Evolutionary conservation across 92 coral and sea anemone genomes (phyloP).

Genomic region (Porites cylindrica): DNA sequence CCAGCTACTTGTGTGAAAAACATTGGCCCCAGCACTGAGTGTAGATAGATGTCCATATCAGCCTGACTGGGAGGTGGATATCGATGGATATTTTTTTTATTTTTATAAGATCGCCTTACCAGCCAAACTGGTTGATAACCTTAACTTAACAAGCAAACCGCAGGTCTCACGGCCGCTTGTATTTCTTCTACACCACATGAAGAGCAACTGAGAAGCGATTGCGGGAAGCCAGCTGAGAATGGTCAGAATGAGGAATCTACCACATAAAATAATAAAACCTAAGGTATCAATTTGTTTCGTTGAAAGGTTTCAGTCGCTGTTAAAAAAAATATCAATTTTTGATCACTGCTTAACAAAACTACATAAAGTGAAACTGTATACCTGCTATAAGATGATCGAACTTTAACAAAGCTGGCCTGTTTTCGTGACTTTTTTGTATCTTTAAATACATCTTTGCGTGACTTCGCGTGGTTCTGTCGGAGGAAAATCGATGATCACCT

Average conservation of each 20-base stretch:
- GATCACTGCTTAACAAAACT: not conserved
- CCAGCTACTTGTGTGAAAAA: not conserved
- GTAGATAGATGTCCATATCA: not conserved
- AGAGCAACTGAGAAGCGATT: not conserved
- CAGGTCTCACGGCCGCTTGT: slow-evolving; percentile 12
- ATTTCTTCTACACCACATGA: slow-evolving; percentile 13
- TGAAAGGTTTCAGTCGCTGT: not conserved
- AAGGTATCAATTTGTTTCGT: not conserved
- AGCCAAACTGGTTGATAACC: slow-evolving; percentile 24
- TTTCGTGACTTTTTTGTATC: slow-evolving; percentile 1
- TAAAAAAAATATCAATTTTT: no score
- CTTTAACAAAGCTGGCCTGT: not conserved
- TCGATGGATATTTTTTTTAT: slow-evolving; percentile 7
- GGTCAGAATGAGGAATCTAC: not conserved
- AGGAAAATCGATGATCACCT: slow-evolving; percentile 7
- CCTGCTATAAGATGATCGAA: not conserved
- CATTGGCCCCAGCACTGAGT: not conserved
- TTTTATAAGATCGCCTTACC: slow-evolving; percentile 33
- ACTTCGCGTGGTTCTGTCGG: slow-evolving; percentile 23
- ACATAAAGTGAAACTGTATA: not conserved
- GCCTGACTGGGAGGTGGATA: slow-evolving; percentile 34
- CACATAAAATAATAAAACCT: slow-evolving; percentile 1
- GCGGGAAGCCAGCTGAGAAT: slow-evolving; percentile 21
- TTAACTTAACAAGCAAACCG: slow-evolving; percentile 40
- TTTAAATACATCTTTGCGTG: slow-evolving; percentile 33